Evolutionary conservation across 2,797 vertebrate genomes (phyloP), one percentile per base, ranked within the genome.

Genomic region (Falco concolor): DNA sequence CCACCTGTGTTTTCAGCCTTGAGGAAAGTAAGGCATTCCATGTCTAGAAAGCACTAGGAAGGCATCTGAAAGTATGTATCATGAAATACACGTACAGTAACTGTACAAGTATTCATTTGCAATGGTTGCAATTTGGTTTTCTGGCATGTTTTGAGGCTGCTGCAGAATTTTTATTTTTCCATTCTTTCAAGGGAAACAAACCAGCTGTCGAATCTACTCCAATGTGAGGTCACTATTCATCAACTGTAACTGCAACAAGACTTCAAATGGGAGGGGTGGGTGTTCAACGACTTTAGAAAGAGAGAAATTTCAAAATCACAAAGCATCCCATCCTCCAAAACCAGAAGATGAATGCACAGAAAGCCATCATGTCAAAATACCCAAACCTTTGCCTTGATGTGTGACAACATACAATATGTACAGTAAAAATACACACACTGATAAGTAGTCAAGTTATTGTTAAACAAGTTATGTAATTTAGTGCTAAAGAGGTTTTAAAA

Each of bases 311-410:
- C 23, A 42, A 88, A 95, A 40, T 6, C 80, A 24, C 28, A 60
- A 60, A 89, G 67, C 50, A 84, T 45, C 20, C 30, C 52, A 87
- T 25, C 13, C 63, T 72, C 45, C 45, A 87, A 82, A 78, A 87
- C 9, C n/a, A 86, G 32, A 84, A 45, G 47, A 54, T 23, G 20
- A 83, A 92, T 6, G 4, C 42, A 83, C 5, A 87, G 54, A 86
- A 87, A 89, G 24, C 3, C 0, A 50, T 8, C 1, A 0, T 19
- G 50, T 47, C 50, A 73, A 49, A 81, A 70, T 2, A 54, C 6
- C 7, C 57, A 56, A 32, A 56, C 5, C 25, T 53, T 30, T 57
- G 44, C 56, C 34, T 74, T 47, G 24, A 38, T 59, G 68, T 8
- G 4, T 56, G 44, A 72, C 19, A 61, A 18, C 6, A 87, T 11